These are phyloP conservation scores for Hecatera dysodea DNA, from an alignment of 2,888 invertebrate species.

Conservation along the genomic window DNA sequence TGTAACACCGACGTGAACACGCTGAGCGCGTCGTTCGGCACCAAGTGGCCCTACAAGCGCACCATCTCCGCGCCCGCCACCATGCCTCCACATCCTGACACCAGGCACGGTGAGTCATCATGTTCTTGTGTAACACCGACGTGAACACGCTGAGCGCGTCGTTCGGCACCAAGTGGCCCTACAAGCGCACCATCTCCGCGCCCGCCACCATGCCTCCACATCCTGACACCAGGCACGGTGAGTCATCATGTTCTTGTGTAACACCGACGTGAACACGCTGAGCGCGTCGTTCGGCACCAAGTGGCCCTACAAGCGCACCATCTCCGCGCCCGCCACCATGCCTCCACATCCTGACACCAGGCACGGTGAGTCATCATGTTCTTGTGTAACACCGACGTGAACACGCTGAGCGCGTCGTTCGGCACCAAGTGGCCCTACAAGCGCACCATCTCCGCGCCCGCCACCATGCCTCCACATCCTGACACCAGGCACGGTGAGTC, in stretches of 20 bases:
- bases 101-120: conserved; percentile 82
- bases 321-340: not conserved
- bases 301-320: not conserved
- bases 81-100: conserved; percentile 90
- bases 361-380: too few relatives aligned
- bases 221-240: not conserved
- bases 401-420: too few relatives aligned
- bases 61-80: conserved; percentile 98
- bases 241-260: too few relatives aligned
- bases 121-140: conserved; percentile 60
- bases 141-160: conserved; percentile 26
- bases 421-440: conserved; percentile 94
- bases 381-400: too few relatives aligned
- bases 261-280: too few relatives aligned
- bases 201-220: not conserved
- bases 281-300: too few relatives aligned
- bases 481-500: conserved; percentile 83
- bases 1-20: too few relatives aligned
- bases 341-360: not conserved
- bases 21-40: conserved; percentile 66
- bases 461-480: conserved; percentile 92
- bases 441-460: conserved; percentile 97
- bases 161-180: conserved; percentile 3
- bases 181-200: conserved; percentile 82
- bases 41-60: conserved; percentile 95